A percentile compares a stretch with the other conserved stretches of the same genome.
Evolutionary conservation across 2,113 vertebrate genomes (phyloP).

Genomic region (Cyphotilapia sp.): DNA sequence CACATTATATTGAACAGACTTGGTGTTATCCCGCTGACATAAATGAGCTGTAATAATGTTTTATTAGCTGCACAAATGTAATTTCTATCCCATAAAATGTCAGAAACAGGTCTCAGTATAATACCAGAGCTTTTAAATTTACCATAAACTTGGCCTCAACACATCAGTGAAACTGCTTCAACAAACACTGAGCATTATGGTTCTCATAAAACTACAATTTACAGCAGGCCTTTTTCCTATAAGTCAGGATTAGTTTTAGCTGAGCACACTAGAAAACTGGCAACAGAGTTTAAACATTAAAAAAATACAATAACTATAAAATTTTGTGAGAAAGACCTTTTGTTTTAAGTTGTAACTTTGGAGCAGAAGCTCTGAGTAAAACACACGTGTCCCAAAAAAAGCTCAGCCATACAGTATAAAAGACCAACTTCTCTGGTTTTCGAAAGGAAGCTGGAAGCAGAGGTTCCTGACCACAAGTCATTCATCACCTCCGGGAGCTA

Average conservation of each 20-base stretch:
- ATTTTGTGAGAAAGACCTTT: not conserved
- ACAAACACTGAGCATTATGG: not conserved
- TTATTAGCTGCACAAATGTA: not conserved
- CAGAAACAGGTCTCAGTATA: not conserved
- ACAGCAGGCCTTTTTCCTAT: not conserved
- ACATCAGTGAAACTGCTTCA: not conserved
- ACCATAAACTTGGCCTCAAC: not conserved
- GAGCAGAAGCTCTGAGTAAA: not conserved
- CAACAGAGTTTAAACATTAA: not conserved
- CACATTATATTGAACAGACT: not conserved
- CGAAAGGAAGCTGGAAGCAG: conserved; percentile 9
- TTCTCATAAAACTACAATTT: not conserved
- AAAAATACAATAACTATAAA: not conserved
- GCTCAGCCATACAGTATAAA: not conserved
- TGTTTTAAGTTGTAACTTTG: not conserved
- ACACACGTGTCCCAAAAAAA: not conserved
- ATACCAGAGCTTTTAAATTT: not conserved
- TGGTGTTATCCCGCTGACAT: not conserved
- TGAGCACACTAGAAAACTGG: not conserved
- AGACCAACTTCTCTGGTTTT: conserved; percentile 16
- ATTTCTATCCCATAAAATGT: not conserved
- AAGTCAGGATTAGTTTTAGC: not conserved
- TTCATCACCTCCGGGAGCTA: conserved; percentile 60
- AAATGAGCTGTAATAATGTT: not conserved
- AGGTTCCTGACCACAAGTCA: conserved; percentile 45